phyloP scores from a whole-genome alignment of 2,113 vertebrate species.

The Zingel zingel region DNA sequence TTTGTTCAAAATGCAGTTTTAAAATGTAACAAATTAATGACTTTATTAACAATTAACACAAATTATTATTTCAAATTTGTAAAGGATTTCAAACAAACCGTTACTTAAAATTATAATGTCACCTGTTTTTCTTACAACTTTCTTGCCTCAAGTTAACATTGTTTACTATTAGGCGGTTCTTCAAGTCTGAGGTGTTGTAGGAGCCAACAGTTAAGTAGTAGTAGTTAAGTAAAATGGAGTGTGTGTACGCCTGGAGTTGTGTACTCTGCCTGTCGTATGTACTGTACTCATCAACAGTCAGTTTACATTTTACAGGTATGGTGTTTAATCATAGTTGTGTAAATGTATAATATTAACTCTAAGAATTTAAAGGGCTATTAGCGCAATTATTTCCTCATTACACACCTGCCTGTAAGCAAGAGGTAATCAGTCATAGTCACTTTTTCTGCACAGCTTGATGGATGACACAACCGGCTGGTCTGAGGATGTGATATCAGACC shows the following conservation, averaged over 20 bases:
- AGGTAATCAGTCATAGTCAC: constrained; percentile 10
- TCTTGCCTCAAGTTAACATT: not conserved
- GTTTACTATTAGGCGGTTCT: not conserved
- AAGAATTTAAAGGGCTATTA: not conserved
- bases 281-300: constrained; percentile 8
- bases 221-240: not conserved
- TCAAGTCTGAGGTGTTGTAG: not conserved
- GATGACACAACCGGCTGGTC: constrained; percentile 15
- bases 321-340: not conserved
- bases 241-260: not conserved
- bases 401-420: not conserved
- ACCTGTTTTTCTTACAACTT: not conserved
- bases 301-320: not conserved
- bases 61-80: not conserved
- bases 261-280: not conserved
- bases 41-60: not conserved
- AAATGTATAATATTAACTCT: not conserved
- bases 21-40: not conserved
- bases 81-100: not conserved
- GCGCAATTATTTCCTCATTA: not conserved
- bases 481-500: constrained; percentile 9
- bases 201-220: not conserved
- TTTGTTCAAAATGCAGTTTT: not conserved
- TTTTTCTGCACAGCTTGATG: constrained; percentile 9
- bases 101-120: not conserved